These are phyloP conservation scores for Matsumurasca onukii DNA, from an alignment of 1,140 invertebrate genomes.

Conservation along the genomic window DNA sequence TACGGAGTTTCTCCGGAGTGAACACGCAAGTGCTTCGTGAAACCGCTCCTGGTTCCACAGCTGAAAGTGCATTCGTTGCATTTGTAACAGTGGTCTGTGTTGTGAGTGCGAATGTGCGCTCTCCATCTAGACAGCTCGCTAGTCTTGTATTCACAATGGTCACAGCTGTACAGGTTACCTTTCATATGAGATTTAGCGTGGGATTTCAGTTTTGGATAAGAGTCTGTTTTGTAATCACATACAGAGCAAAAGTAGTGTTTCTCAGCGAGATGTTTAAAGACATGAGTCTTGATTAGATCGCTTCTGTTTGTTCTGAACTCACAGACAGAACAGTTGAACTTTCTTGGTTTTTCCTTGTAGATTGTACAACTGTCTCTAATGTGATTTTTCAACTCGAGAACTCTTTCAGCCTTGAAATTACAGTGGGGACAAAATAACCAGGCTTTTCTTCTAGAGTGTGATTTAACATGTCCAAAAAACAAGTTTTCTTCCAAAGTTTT, in stretches of 20 bases:
- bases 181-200: background rate
- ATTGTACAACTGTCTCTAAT: no score
- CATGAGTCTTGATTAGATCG: background rate
- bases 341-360: background rate
- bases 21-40: slow-evolving; percentile 38
- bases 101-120: slow-evolving; percentile 23
- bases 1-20: slow-evolving; percentile 50
- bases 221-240: background rate
- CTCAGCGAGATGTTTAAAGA: background rate
- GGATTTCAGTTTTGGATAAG: background rate
- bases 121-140: background rate
- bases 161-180: background rate
- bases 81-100: slow-evolving; percentile 12
- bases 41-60: slow-evolving; percentile 24
- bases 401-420: background rate
- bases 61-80: slow-evolving; percentile 33
- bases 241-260: background rate
- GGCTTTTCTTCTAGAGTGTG: background rate
- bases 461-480: background rate
- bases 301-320: background rate
- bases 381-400: no score
- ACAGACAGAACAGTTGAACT: background rate
- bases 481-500: background rate
- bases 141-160: background rate
- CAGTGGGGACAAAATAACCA: background rate